A percentile compares a stretch with the other conserved stretches of the same genome.
These are phyloP conservation scores for Charanyca ferruginea DNA, from an alignment of 2,888 invertebrate genomes.

Conservation along the genomic window DNA sequence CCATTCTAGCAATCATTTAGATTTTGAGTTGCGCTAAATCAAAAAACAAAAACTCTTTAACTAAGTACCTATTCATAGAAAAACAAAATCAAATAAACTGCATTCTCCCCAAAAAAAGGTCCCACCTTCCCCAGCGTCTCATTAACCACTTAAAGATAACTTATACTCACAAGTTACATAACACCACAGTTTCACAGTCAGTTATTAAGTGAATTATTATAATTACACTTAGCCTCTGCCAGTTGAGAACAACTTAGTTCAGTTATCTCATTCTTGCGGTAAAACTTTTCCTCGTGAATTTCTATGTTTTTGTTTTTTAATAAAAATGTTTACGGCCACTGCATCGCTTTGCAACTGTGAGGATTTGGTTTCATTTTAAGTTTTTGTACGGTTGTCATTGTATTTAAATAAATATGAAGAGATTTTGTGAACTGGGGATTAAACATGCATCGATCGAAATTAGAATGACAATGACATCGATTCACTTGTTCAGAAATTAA, in stretches of 20 bases:
- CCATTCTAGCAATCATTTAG: no score
- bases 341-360: slow-evolving; percentile 63
- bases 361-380: slow-evolving; percentile 53
- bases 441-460: neutral
- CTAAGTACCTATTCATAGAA: neutral
- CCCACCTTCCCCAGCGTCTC: slow-evolving; percentile 51
- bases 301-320: slow-evolving; percentile 67
- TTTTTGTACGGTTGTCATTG: slow-evolving; percentile 26
- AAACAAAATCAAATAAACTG: slow-evolving; percentile 13
- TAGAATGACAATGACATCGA: neutral
- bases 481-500: no score
- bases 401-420: slow-evolving; percentile 8
- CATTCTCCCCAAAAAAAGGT: slow-evolving; percentile 31
- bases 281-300: slow-evolving; percentile 72
- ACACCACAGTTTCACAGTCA: slow-evolving; percentile 61
- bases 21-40: no score
- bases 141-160: slow-evolving; percentile 64
- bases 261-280: slow-evolving; percentile 76
- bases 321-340: slow-evolving; percentile 68
- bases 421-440: neutral
- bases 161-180: slow-evolving; percentile 63
- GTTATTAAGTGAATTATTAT: slow-evolving; percentile 84
- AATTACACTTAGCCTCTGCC: slow-evolving; percentile 84
- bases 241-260: slow-evolving; percentile 75
- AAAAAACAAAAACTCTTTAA: no score